Evolutionary conservation across 2,113 vertebrate genomes (phyloP), one percentile per base, ranked within the genome.

Genomic region (Leptodactylus fuscus): DNA sequence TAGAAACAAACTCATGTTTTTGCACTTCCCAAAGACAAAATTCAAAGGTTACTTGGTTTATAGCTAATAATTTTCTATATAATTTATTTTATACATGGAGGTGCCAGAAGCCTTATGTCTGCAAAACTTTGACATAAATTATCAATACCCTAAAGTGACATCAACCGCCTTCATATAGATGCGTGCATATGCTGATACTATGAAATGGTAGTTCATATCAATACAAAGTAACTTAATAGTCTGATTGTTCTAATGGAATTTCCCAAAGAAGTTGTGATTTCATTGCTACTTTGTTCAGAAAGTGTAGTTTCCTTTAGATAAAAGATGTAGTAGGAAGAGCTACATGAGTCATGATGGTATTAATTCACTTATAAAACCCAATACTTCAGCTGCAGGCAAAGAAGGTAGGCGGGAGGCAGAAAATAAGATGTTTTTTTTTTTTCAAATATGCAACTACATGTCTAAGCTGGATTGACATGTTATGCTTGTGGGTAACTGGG

Each of bases 381-480:
- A 62, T 62, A 62, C 32, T 58, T 79, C 16, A 58, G 53, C 77
- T 36, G 41, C 53, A 80, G 36, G 55, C 77, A 62, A 44, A 44
- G 9, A 62, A 80, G n/a, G 53, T 69, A 34, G 62, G 32, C 41
- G 34, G 77, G 77, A 60, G 53, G 53, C 77, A 44, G 34, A 58
- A 78, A 60, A 79, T 38, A 77, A 49, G 55, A 18, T 80, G 9
- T 80, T 60, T 80, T 60, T 80, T 58, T 53, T 55, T 38, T 38
- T 38, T 18, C 12, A 18, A 44, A 62, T 60, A 58, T 80, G 53
- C 11, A 60, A 18, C n/a, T 62, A 80, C 77, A 80, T 80, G 77
- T 80, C 62, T 60, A 44, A 80, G 38, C 53, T 80, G 13, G 51
- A 41, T 36, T 80, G 77, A 80, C 53, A 29, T 80, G 53, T 58